phyloP scores from a whole-genome alignment of 2,113 vertebrate species.

The Sciurus niger region DNA sequence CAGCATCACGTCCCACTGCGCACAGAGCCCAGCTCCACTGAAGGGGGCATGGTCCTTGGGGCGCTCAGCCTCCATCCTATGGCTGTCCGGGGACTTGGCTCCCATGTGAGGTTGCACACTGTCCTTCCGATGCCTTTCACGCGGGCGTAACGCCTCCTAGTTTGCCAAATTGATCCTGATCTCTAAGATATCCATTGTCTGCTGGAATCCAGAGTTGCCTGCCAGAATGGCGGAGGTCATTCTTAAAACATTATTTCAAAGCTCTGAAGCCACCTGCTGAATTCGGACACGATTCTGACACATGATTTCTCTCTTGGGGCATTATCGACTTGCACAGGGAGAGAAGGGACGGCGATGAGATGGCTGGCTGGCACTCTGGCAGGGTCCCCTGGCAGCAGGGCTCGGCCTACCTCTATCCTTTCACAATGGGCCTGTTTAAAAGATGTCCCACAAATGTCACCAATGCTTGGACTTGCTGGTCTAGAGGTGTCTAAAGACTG shows the following conservation, averaged over 20 bases:
- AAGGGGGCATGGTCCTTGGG: neutral
- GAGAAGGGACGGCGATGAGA: too few species aligned
- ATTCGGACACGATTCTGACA: neutral
- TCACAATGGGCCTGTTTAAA: fast-evolving
- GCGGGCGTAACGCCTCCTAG: fast-evolving
- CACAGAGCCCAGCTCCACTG: neutral
- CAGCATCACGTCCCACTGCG: conserved; percentile 1
- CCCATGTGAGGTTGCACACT: fast-evolving
- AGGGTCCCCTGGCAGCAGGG: fast-evolving
- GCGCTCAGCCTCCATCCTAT: neutral
- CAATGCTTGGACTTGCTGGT: neutral
- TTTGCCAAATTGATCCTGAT: neutral
- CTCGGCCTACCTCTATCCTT: fast-evolving
- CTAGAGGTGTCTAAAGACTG: neutral
- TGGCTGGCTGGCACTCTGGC: fast-evolving
- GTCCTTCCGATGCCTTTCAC: neutral
- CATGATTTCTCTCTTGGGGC: neutral
- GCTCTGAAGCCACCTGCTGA: neutral
- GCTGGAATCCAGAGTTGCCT: neutral
- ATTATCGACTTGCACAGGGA: fast-evolving
- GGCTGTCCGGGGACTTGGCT: neutral
- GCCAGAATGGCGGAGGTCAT: neutral
- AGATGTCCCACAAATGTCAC: too few species aligned
- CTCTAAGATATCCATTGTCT: neutral
- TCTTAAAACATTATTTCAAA: neutral